Evolutionary conservation across 1,140 invertebrate genomes (phyloP), one percentile per base, ranked within the genome.

Genomic region (Harpegnathos saltator): DNA sequence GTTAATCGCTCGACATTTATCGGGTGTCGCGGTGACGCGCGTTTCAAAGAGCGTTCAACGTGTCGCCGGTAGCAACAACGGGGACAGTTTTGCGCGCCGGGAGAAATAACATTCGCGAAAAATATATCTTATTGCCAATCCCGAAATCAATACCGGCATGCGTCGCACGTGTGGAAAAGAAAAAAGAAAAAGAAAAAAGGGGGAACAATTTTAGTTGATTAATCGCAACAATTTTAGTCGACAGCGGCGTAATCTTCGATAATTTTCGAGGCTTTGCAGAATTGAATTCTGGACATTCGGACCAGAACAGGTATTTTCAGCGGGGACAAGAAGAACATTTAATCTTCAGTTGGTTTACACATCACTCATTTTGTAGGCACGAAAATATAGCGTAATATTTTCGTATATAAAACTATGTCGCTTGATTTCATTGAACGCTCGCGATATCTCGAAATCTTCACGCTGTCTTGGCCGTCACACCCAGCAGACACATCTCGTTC

Each of bases 1-100:
- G 75, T 80, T 80, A 80, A 80, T 71, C 75, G 75, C 52, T 59
- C 65, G 75, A 80, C 75, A 69, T 80, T 69, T 80, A 80, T 80
- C 75, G 52, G 52, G 38, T 71, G 65, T 80, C 52, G 65, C 52
- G 33, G 65, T 68, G 75, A 80, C 65, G 33, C 52, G 52, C 75
- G 38, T 80, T 80, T 80, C 65, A 69, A 69, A 80, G 65, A 80
- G 38, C 38, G 44, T 80, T 24, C 65, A 71, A 59, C 48, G 52
- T 58, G 24, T 71, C 33, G 52, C 3, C 50, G 50, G 24, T 9
- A 58, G 22, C 17, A 24, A 24, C 7, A 19, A 15, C 17, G 50
- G 38, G 38, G 38, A 65, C 56, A 52, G 29, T 17, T 69, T 22
- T 33, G 11, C 15, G 33, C 14, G 29, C 17, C 24, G 48, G 24